These are phyloP conservation scores for Listronotus oregonensis DNA, from an alignment of 1,140 invertebrate genomes.

Conservation along the genomic window DNA sequence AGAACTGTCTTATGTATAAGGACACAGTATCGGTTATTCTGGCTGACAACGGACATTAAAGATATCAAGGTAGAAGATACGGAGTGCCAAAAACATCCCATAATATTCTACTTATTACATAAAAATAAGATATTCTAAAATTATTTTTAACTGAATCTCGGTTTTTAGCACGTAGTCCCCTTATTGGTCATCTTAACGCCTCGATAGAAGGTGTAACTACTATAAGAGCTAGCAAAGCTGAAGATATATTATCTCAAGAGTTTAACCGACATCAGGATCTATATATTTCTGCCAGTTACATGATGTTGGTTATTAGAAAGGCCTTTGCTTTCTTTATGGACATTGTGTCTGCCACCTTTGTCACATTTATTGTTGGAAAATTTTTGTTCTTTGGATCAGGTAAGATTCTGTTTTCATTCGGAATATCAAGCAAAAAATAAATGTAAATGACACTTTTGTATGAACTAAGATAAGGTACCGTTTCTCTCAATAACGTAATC, in stretches of 20 bases:
- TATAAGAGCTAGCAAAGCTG: constrained; percentile 81
- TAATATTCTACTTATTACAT: too few species aligned
- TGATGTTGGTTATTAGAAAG: constrained; percentile 65
- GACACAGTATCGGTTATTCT: too few species aligned
- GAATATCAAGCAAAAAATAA: not conserved
- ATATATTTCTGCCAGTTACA: constrained; percentile 70
- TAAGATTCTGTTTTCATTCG: constrained; percentile 79
- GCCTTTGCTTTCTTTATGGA: constrained; percentile 81
- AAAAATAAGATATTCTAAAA: too few species aligned
- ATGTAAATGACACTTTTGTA: not conserved
- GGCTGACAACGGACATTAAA: too few species aligned
- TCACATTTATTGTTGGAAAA: constrained; percentile 67
- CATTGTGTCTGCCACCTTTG: constrained; percentile 74
- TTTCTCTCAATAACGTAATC: too few species aligned
- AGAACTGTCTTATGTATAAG: too few species aligned
- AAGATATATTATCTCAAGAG: constrained; percentile 77
- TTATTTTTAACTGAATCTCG: too few species aligned
- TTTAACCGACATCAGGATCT: constrained; percentile 81
- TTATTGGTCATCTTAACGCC: constrained; percentile 72
- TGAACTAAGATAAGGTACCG: not conserved
- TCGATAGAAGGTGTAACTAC: constrained; percentile 78
- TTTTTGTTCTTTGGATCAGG: constrained; percentile 52
- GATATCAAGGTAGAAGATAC: too few species aligned
- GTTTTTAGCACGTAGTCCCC: constrained; percentile 61
- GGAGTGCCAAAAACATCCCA: too few species aligned